Base-by-base conservation (phyloP, 2,888 invertebrate genomes). In the Chalcis sispes region DNA sequence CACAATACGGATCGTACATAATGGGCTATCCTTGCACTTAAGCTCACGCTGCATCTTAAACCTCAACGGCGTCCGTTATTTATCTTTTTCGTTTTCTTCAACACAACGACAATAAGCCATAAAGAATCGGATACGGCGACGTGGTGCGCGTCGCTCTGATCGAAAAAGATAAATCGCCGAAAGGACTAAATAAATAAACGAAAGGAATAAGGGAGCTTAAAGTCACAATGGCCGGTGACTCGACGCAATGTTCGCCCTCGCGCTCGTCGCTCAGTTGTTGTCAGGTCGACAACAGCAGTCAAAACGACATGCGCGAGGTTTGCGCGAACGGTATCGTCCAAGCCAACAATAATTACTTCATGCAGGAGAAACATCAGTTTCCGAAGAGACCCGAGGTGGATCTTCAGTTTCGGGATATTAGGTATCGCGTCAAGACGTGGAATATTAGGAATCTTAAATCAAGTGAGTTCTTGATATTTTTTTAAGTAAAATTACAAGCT, bases 401-500 rank as follows among this genome's bases (percentile, higher is more conserved):
- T 80, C 88, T 95, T 71, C 91, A 92, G 79, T 95, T 95, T 85
- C 90, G 90, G 72, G 90, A 95, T 83, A 90, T 95, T 40, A 91
- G 91, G 0, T 95, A 93, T 83, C 88, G 90, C 4, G 90, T 94
- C 40, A 91, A 90, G 79, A 89, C 90, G 58, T 92, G 93, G 88
- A 90, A 89, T 32, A 81, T 92, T 54, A 89, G 89, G 48, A 91
- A 91, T 80, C 85, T 92, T n/a, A 89, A 90, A 79, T 89, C 91
- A 80, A 92, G 94, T 94, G 84, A 91, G 93, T 64, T 3, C 4
- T n/a, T n/a, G n/a, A n/a, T n/a, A n/a, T n/a, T n/a, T n/a, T n/a
- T n/a, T n/a, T n/a, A n/a, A n/a, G n/a, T n/a, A n/a, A n/a, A n/a
- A n/a, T n/a, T n/a, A n/a, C n/a, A n/a, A n/a, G n/a, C n/a, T n/a